These are phyloP conservation scores for Brachionus paranguensis DNA, from an alignment of 1,140 invertebrate species.

Conservation along the genomic window DNA sequence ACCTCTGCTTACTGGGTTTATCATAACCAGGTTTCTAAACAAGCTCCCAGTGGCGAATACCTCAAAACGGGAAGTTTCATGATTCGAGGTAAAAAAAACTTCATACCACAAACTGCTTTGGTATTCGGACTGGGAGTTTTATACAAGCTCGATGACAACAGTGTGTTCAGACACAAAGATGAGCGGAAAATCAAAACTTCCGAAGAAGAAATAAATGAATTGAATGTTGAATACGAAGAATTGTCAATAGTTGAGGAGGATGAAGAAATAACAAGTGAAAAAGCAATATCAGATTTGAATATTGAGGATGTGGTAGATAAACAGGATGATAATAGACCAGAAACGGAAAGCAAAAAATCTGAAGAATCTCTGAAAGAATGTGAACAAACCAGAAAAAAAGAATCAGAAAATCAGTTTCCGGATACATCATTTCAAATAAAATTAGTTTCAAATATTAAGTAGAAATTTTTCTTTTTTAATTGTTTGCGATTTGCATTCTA, in stretches of 20 bases:
- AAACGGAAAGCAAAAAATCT: slow-evolving; percentile 43
- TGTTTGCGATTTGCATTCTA: neutral
- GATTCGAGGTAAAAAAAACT: slow-evolving; percentile 95
- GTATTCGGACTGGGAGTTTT: slow-evolving; percentile 88
- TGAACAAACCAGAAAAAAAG: slow-evolving; percentile 31
- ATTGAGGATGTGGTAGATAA: slow-evolving; percentile 38
- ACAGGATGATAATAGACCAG: slow-evolving; percentile 40
- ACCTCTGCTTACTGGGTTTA: slow-evolving; percentile 93
- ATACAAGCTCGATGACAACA: slow-evolving; percentile 62
- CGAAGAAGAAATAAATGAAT: slow-evolving; percentile 37
- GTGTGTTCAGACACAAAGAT: neutral
- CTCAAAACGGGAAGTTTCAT: slow-evolving; percentile 91
- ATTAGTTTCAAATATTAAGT: slow-evolving; percentile 46
- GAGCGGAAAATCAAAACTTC: slow-evolving; percentile 41
- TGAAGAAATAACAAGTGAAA: slow-evolving; percentile 43
- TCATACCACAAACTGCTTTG: slow-evolving; percentile 78
- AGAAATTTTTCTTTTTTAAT: slow-evolving; percentile 59
- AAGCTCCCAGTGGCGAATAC: slow-evolving; percentile 92
- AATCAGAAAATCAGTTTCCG: slow-evolving; percentile 37
- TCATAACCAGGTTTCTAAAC: slow-evolving; percentile 92
- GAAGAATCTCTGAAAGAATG: neutral
- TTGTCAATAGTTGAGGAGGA: slow-evolving; percentile 51
- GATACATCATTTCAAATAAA: slow-evolving; percentile 45
- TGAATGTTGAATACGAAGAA: slow-evolving; percentile 41
- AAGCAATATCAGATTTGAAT: neutral